phyloP scores from a whole-genome alignment of 2,113 vertebrate genomes.

The Perccottus glenii region DNA sequence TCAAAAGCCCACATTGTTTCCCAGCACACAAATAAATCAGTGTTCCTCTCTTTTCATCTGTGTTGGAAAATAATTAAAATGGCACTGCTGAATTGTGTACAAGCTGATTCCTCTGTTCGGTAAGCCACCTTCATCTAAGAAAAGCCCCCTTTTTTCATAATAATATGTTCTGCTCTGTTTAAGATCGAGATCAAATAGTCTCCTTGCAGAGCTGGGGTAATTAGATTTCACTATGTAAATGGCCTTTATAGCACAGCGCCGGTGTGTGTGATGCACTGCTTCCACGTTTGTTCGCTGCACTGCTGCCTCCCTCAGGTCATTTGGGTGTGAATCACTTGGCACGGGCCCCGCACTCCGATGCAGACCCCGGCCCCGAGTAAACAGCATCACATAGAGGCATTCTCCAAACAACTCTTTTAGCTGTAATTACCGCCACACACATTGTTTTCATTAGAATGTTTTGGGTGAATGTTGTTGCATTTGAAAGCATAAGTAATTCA shows the following conservation, averaged over 20 bases:
- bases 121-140: constrained; percentile 77
- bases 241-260: constrained; percentile 74
- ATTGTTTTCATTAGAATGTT: not conserved
- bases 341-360: constrained; percentile 1
- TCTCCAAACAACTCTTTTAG: not conserved
- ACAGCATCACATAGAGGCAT: not conserved
- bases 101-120: constrained; percentile 76
- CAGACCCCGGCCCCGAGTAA: not conserved
- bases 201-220: constrained; percentile 78
- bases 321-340: constrained; percentile 71
- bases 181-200: constrained; percentile 82
- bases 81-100: constrained; percentile 76
- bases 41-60: constrained; percentile 71
- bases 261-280: constrained; percentile 74
- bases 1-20: constrained; percentile 58
- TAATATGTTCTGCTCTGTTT: constrained; percentile 82
- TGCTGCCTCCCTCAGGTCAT: constrained; percentile 85
- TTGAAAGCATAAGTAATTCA: not conserved
- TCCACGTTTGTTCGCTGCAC: constrained; percentile 79
- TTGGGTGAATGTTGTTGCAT: not conserved
- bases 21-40: constrained; percentile 74
- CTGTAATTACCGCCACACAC: not conserved
- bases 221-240: constrained; percentile 85
- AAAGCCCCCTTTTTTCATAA: constrained; percentile 63
- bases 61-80: constrained; percentile 78